Base-by-base conservation (phyloP, 2,113 vertebrate genomes). In the Pseudorectes ferrugineus region DNA sequence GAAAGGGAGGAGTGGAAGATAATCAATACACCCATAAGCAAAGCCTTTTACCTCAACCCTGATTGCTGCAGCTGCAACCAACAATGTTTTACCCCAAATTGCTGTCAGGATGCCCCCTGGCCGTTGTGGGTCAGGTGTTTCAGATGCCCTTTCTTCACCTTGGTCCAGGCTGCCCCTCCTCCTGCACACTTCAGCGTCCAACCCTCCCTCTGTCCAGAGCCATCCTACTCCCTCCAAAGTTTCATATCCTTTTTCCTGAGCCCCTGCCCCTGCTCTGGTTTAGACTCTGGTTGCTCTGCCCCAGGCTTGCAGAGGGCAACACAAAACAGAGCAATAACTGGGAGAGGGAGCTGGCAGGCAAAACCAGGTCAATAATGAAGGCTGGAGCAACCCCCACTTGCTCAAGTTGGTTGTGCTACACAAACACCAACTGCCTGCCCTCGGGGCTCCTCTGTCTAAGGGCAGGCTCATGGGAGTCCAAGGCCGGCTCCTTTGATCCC, bases 371-470 rank as follows among this genome's bases (percentile, higher is more conserved):
- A 83, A 49, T 79, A 93, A 94, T 42, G 45, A 38, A 48, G 85
- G 75, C 45, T 70, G 85, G 58, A 88, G 45, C 57, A 84, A 46
- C 48, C 65, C 70, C 45, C 81, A 16, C 26, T 88, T 51, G 74
- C 74, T 76, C 40, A n/a, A 62, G 45, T 35, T 59, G 71, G 75
- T 66, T 90, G 78, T 80, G 71, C 86, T 90, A 5, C 79, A 38
- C 54, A 68, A 88, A 88, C 90, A 90, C 88, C 90, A 94, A 92
- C 74, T 93, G 93, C 85, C 35, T 85, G 92, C 90, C 96, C 96
- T 90, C 43, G 1, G 92, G 93, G 95, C 94, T 92, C 62, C 68
- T 36, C 62, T 16, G 10, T 35, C 49, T 52, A 38, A 92, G 49
- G 66, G 49, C 38, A 91, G 80, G 76, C 80, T 83, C 84, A 58